Base-by-base conservation (phyloP, 2,888 invertebrate species). In the Phania funesta region DNA sequence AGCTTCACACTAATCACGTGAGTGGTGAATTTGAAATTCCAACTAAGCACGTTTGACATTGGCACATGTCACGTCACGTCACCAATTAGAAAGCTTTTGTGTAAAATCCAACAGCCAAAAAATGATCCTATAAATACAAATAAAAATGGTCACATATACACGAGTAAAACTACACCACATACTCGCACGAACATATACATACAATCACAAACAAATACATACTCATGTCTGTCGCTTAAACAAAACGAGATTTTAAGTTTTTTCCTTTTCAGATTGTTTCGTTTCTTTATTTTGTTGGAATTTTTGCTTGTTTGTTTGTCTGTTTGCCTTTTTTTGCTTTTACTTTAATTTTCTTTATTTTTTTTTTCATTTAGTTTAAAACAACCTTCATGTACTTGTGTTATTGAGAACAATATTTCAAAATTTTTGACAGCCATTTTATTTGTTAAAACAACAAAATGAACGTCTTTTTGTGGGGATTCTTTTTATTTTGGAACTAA, bases 391-490 rank as follows among this genome's bases (percentile, higher is more conserved):
- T 54, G 24, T 32, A 11, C 35, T 11, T 52, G 38, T 52, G 35
- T 62, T 78, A 74, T 78, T 82, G 74, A 78, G 62, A 82, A 73
- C 78, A 26, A 82, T 82, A 78, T 82, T 82, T 82, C 82, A 82
- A 81, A 73, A 77, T 18, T 64, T 77, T 78, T 82, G 82, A 82
- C 82, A 82, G 77, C 50, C 78, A 74, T 82, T 82, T 82, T 70
- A 82, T 78, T 82, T 74, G 78, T 50, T 64, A 78, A 56, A 78
- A 71, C 65, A 78, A 71, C 50, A 35, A 75, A 75, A 58, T 50
- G 26, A 26, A 50, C 56, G 48, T n/a, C n/a, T 74, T 46, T 64
- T 58, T 58, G 48, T 56, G 62, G 46, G 1, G 26, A 46, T 18
- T 48, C 22, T 22, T 38, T 46, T 76, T 60, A 48, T 58, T 58